Conservation (phyloP, 2,797 vertebrate species). For the Tachyglossus aculeatus region DNA sequence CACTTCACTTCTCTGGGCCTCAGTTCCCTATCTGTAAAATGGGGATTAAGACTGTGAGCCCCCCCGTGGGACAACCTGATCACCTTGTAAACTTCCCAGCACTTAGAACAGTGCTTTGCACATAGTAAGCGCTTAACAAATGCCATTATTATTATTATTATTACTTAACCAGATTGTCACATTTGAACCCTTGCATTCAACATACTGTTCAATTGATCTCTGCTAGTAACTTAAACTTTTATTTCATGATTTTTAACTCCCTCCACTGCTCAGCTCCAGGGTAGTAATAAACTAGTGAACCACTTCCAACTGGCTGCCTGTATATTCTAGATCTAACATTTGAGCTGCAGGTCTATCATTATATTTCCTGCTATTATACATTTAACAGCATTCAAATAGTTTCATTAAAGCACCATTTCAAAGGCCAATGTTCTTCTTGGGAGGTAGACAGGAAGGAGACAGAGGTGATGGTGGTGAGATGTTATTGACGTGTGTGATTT, state of each 20-base stretch:
- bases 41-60: no score
- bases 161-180: constrained; percentile 17
- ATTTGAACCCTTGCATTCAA: constrained; percentile 43
- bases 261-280: background rate
- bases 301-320: background rate
- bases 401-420: background rate
- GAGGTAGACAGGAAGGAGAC: constrained; percentile 1
- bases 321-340: accelerated
- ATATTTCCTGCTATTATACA: background rate
- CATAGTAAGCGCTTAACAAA: no score
- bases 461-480: background rate
- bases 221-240: background rate
- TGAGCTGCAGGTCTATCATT: background rate
- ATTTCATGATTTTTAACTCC: constrained; percentile 39
- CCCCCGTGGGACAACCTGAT: no score
- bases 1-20: no score
- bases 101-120: no score
- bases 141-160: background rate
- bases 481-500: background rate
- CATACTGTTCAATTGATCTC: constrained; percentile 18
- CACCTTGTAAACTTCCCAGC: no score
- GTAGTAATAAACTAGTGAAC: background rate
- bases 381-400: background rate
- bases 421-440: constrained; percentile 14
- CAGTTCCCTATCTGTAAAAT: no score